These are phyloP conservation scores for Anas platyrhynchos DNA, from an alignment of 2,113 vertebrate species.

Conservation along the genomic window DNA sequence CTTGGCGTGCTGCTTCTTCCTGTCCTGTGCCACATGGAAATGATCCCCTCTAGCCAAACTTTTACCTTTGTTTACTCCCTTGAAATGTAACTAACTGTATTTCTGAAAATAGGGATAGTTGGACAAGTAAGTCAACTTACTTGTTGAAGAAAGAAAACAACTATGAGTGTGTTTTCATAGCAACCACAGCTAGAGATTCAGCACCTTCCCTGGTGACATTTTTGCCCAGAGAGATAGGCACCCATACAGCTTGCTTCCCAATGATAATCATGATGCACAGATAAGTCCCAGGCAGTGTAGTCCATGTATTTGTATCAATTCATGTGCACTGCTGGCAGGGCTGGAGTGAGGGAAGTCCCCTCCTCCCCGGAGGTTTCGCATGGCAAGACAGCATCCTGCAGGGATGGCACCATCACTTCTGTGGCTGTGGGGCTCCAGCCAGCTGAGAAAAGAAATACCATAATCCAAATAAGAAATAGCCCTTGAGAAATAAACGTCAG, in stretches of 20 bases:
- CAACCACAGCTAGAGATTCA: background rate
- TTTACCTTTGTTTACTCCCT: background rate
- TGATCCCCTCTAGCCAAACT: background rate
- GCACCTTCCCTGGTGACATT: background rate
- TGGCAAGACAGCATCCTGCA: background rate
- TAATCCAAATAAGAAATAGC: background rate
- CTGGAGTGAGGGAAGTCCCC: background rate
- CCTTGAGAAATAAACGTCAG: background rate
- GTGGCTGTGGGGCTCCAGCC: background rate
- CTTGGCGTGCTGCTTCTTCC: background rate
- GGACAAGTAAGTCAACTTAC: background rate
- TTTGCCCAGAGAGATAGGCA: background rate
- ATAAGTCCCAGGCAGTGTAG: background rate
- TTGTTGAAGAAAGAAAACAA: too few species aligned
- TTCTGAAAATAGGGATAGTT: background rate
- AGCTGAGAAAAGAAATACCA: background rate
- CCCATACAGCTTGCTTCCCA: background rate
- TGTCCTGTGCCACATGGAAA: background rate
- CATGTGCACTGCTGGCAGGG: background rate
- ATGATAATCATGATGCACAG: background rate
- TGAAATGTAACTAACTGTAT: background rate
- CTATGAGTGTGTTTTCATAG: background rate
- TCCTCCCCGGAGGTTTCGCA: background rate
- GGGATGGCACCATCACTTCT: rapidly evolving
- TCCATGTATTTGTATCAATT: background rate